phyloP scores from a whole-genome alignment of 2,888 invertebrate species.

The Pheosia tremula region DNA sequence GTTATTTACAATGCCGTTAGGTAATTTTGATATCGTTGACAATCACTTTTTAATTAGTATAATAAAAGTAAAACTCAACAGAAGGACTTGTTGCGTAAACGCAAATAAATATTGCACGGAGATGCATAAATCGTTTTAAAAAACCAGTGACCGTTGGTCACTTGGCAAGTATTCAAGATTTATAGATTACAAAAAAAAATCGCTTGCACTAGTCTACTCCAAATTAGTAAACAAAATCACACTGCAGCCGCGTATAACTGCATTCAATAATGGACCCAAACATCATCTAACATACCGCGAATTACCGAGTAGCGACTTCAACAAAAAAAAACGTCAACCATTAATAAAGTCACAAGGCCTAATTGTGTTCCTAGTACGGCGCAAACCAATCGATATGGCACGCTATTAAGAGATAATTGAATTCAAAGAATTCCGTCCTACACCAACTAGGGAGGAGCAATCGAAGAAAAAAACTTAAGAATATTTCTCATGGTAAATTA shows the following conservation, averaged over 20 bases:
- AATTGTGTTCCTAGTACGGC: constrained; percentile 1
- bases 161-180: neutral
- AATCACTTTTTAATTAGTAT: constrained; percentile 19
- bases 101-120: constrained; percentile 5
- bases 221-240: neutral
- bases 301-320: constrained; percentile 5
- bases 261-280: neutral
- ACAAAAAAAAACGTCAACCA: neutral
- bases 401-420: constrained; percentile 29
- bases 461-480: constrained; percentile 12
- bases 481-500: constrained; percentile 19
- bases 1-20: constrained; percentile 22
- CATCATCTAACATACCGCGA: neutral
- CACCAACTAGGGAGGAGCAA: constrained; percentile 12
- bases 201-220: neutral
- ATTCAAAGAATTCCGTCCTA: constrained; percentile 23
- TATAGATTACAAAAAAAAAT: neutral
- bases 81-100: constrained; percentile 22
- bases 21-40: constrained; percentile 20
- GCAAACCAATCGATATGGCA: constrained; percentile 18
- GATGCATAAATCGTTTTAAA: neutral
- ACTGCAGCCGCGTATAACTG: neutral
- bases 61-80: constrained; percentile 19
- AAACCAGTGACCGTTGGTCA: constrained; percentile 18
- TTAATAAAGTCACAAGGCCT: constrained; percentile 3